These are phyloP conservation scores for Stegana nigrithorax DNA, from an alignment of 2,888 invertebrate species.

Conservation along the genomic window DNA sequence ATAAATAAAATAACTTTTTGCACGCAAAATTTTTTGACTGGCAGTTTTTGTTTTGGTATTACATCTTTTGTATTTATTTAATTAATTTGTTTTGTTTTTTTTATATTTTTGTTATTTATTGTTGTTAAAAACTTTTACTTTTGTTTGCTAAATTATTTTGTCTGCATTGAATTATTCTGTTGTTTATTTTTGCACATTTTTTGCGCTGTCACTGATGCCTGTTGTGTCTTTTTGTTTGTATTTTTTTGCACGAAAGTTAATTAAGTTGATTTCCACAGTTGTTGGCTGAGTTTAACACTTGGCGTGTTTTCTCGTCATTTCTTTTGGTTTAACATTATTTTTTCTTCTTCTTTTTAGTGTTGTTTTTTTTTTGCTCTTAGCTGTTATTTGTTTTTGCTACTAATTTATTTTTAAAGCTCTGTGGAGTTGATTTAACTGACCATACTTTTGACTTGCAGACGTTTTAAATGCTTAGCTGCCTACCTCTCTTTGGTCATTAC, in stretches of 20 bases:
- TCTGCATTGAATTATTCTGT: not conserved
- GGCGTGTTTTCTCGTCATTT: constrained; percentile 11
- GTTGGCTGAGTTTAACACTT: constrained; percentile 40
- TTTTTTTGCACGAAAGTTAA: constrained; percentile 62
- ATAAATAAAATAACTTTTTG: too few species aligned
- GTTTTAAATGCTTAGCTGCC: not conserved
- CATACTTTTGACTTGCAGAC: not conserved
- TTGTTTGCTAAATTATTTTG: not conserved
- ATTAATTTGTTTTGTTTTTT: not conserved
- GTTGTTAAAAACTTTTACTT: not conserved
- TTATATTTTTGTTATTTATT: not conserved
- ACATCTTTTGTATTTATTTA: not conserved
- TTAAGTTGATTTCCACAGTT: constrained; percentile 57
- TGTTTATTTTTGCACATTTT: not conserved
- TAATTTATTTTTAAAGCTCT: not conserved
- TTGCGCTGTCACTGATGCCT: too few species aligned
- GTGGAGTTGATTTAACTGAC: not conserved
- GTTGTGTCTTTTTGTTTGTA: too few species aligned
- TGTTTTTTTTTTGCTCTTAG: not conserved
- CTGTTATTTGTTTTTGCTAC: not conserved
- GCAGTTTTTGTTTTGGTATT: too few species aligned
- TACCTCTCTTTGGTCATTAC: constrained; percentile 49
- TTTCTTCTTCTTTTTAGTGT: not conserved
- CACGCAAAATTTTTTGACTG: too few species aligned
- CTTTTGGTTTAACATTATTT: not conserved